These are phyloP conservation scores for Pomatostomus ruficeps DNA, from an alignment of 2,113 vertebrate species.

Conservation along the genomic window DNA sequence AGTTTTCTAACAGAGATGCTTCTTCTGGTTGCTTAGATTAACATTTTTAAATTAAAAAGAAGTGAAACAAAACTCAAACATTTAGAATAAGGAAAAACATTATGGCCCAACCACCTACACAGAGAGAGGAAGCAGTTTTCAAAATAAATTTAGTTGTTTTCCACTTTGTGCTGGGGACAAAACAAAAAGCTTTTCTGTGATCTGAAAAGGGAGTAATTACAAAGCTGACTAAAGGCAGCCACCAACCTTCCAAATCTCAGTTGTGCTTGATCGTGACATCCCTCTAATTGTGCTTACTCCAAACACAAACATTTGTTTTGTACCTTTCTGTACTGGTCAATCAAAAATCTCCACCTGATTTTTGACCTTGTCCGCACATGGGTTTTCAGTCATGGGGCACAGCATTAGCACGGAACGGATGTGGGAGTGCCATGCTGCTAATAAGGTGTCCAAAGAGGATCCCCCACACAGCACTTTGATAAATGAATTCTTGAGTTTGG, in stretches of 20 bases:
- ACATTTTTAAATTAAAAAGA: neutral
- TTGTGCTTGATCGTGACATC: neutral
- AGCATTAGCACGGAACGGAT: neutral
- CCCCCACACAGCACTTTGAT: neutral
- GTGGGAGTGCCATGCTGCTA: neutral
- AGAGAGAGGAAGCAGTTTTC: neutral
- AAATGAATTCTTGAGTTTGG: neutral
- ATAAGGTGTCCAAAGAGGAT: neutral
- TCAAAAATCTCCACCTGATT: neutral
- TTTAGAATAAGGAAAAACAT: neutral
- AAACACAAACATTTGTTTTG: neutral
- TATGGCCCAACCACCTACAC: neutral
- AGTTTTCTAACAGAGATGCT: neutral
- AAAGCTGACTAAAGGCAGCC: constrained; percentile 19
- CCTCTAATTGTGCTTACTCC: neutral
- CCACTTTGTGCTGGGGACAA: neutral
- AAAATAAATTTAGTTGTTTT: constrained; percentile 49
- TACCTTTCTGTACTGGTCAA: neutral
- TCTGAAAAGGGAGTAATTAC: constrained; percentile 4
- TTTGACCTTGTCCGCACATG: neutral
- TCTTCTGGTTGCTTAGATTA: neutral
- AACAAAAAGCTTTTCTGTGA: neutral
- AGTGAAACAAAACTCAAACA: neutral
- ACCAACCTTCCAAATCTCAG: neutral
- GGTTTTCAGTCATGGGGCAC: neutral